Evolutionary conservation across 2,113 vertebrate genomes (phyloP).

Genomic region (Neopipo cinnamomea): DNA sequence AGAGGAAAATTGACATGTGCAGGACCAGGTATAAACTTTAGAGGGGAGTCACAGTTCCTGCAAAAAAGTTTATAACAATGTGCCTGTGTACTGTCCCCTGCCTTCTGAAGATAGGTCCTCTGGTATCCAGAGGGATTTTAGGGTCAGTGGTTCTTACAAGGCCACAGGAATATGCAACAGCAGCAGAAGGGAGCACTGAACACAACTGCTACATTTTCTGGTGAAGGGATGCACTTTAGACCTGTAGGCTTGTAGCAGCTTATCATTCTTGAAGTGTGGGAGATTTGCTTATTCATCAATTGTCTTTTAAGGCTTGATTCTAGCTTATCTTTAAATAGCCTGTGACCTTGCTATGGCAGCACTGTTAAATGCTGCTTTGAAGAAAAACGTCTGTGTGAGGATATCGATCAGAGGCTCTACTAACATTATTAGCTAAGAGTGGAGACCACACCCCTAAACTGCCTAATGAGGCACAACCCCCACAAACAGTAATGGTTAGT

Average conservation of each 20-base stretch:
- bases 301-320: not conserved
- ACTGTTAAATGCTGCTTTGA: not conserved
- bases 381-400: not conserved
- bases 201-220: not conserved
- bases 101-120: not conserved
- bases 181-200: not conserved
- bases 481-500: not conserved
- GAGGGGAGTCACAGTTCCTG: not conserved
- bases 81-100: not conserved
- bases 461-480: not conserved
- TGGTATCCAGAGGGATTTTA: not conserved
- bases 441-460: not conserved
- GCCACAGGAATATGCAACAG: not conserved
- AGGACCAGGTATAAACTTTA: not conserved
- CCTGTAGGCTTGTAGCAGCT: not conserved
- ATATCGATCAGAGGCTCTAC: not conserved
- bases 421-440: not conserved
- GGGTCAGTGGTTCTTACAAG: not conserved
- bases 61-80: not conserved
- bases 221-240: not conserved
- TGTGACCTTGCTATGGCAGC: not conserved
- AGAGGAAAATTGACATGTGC: not conserved
- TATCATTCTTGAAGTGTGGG: not conserved
- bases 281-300: not conserved
- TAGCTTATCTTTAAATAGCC: not conserved